Base-by-base conservation (phyloP, 1,140 invertebrate species). In the Eumeta japonica region DNA sequence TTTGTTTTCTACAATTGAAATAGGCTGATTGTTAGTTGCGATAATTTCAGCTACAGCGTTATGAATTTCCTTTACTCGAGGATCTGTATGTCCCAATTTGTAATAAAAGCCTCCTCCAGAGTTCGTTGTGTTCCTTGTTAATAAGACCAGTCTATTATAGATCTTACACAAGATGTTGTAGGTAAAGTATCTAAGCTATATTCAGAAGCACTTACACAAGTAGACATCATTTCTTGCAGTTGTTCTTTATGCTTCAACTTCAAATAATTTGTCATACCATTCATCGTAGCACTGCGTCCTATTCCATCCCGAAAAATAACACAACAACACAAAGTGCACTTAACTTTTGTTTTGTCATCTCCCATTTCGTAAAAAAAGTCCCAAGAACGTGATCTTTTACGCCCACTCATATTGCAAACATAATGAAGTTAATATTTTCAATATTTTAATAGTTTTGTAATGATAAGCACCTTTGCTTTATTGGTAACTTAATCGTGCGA, bases 271-370 rank as follows among this genome's bases (percentile, higher is more conserved):
- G 24, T 28, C 13, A 28, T 28, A 11, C 18, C 24, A 24, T 10
- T 28, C 7, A 27, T 37, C 35, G 35, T 28, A 24, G 12, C 24
- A 7, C 12, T 16, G 24, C 20, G 35, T 14, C 35, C 35, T 36
- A 16, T 16, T 14, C 27, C 35, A 15, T 15, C 35, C 5, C 35
- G 24, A 14, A 27, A 28, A 24, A 37, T 14, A 24, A 37, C 27
- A 12, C 13, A 37, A 37, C 13, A 16, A 24, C 35, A 37, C 24
- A 37, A 37, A 27, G 35, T 37, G 13, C 24, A 37, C 28, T 37
- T 37, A 16, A 37, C 28, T 37, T 37, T 37, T 10, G 18, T 28
- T 28, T 29, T 28, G 20, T 37, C 35, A 28, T 37, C 27, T 28
- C 20, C 24, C 24, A 37, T 28, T 37, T 37, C 28, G 13, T 37